Percentiles rank a stretch among this genome's conserved stretches.
These are phyloP conservation scores for Saguinus oedipus DNA, from an alignment of 2,797 vertebrate genomes.

Conservation along the genomic window DNA sequence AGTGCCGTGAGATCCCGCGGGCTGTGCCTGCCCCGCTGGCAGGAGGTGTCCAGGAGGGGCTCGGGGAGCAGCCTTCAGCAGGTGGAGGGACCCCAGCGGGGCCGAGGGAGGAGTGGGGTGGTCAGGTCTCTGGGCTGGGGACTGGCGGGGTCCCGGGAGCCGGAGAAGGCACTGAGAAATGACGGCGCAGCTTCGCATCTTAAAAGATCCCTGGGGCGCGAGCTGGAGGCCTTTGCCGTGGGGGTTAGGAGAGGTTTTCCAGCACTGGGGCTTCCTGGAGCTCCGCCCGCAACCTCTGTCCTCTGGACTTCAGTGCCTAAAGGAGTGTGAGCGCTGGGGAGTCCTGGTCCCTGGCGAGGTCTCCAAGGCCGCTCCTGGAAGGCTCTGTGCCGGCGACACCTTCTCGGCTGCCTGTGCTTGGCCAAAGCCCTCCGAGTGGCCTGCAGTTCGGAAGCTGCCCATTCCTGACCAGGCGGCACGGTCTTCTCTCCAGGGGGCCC, in stretches of 20 bases:
- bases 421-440: too few relatives aligned
- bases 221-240: background rate
- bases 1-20: background rate
- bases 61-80: background rate
- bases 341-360: background rate
- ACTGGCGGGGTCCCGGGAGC: background rate
- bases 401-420: background rate
- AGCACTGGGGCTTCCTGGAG: background rate
- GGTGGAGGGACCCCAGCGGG: background rate
- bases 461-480: background rate
- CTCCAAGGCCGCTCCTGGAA: rapidly evolving
- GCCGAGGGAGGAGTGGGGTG: rapidly evolving
- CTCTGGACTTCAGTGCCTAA: background rate
- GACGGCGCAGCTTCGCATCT: too few relatives aligned
- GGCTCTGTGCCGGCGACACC: background rate
- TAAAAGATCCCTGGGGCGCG: background rate
- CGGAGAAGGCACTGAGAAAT: background rate
- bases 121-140: background rate
- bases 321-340: background rate
- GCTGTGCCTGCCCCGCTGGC: background rate
- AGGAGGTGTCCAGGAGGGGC: background rate
- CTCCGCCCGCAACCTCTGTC: background rate
- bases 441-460: background rate
- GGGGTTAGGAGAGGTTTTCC: background rate
- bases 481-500: background rate